Base-by-base conservation (phyloP, 1,140 invertebrate species). In the Trinorchestia longiramus region DNA sequence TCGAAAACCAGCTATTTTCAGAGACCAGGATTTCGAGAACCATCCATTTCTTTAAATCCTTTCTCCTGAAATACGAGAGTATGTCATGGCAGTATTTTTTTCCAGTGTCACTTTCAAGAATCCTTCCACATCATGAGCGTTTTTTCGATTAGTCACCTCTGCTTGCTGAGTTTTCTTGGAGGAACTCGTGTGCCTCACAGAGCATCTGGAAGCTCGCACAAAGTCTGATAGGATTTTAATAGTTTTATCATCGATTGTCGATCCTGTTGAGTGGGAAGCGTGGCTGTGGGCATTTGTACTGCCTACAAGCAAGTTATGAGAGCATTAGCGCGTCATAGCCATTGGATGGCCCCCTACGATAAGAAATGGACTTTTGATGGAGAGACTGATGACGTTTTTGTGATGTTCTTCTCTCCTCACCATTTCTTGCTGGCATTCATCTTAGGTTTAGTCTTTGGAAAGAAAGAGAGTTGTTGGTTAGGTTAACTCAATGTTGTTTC, bases 181-280 rank as follows among this genome's bases (percentile, higher is more conserved):
- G 36, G 62, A 77, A 1, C 36, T 23, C 62, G 62, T 23, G 28
- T 3, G 36, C 36, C 15, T 11, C 47, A 88, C 87, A 40, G 41
- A 43, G 19, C 4, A 17, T 41, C 11, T 91, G 8, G 41, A 91
- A 91, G 41, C 88, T 91, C 43, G 88, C 19, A 91, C 28, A 91
- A 91, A 91, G 19, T 91, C 88, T 91, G 88, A 91, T 91, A 42
- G 88, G 88, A 91, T 91, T 91, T 91, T 91, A 91, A 91, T 91
- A 42, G 88, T 91, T 91, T 91, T 91, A 91, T 42, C 88, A 91
- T 91, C 88, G 88, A 91, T 91, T 91, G 43, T 44, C 88, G 88
- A 91, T 91, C 41, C 41, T 28, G 88, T 91, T 91, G 8, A 28
- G 43, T 11, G 41, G 43, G 43, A 91, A 91, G 88, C 41, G 88